Conservation (phyloP, 2,888 invertebrate genomes). For the Nemapogon koenigi region DNA sequence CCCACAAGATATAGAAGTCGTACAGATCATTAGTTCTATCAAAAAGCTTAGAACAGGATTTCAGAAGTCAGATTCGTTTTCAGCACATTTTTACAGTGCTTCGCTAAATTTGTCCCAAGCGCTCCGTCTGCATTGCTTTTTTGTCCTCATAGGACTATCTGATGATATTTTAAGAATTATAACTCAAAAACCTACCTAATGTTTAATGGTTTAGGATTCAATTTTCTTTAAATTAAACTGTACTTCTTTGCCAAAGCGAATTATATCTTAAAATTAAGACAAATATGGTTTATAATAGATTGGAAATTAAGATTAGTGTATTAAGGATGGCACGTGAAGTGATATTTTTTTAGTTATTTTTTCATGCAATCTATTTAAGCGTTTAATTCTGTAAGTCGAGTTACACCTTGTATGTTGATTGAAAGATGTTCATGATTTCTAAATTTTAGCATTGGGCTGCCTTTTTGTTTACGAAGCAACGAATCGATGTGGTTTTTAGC, state of each 20-base stretch:
- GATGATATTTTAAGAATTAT: slow-evolving; percentile 16
- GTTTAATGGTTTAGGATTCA: neutral
- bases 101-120: slow-evolving; percentile 46
- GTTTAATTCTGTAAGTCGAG: slow-evolving; percentile 26
- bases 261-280: neutral
- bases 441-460: no score
- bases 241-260: neutral
- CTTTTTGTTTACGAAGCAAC: no score
- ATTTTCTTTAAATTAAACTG: no score
- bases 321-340: slow-evolving; percentile 6
- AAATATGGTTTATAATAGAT: neutral
- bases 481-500: no score
- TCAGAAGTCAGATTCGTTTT: slow-evolving; percentile 10
- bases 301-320: slow-evolving; percentile 2
- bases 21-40: no score
- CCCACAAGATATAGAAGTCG: no score
- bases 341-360: slow-evolving; percentile 4
- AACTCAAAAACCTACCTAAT: neutral
- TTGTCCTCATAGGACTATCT: slow-evolving; percentile 15
- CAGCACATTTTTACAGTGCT: slow-evolving; percentile 28
- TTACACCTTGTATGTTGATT: no score
- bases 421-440: no score
- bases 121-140: slow-evolving; percentile 18
- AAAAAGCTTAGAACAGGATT: neutral
- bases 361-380: slow-evolving; percentile 29